A percentile compares a stretch with the other conserved stretches of the same genome.
Conservation (phyloP, 2,113 vertebrate species). For the Pseudorhombus dupliciocellatus region DNA sequence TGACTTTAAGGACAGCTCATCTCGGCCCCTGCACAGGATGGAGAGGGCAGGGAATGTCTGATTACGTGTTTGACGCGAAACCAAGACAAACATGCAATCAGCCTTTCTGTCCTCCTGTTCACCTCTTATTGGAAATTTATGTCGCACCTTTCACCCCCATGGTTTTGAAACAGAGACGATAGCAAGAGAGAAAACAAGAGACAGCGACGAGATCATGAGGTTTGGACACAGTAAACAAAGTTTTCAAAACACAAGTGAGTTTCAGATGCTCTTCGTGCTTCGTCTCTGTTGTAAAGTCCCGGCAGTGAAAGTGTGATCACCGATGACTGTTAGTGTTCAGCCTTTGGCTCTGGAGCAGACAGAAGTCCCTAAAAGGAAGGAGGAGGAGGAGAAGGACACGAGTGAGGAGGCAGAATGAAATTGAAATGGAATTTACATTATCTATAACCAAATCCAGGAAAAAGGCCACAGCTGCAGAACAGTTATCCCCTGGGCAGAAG, state of each 20-base stretch:
- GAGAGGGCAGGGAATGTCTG: slow-evolving; percentile 35
- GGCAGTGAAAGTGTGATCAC: slow-evolving; percentile 9
- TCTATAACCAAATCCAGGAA: slow-evolving; percentile 29
- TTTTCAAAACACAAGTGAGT: background rate
- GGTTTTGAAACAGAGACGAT: background rate
- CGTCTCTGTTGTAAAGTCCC: background rate
- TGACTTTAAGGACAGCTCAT: slow-evolving; percentile 30
- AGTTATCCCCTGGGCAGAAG: slow-evolving; percentile 20
- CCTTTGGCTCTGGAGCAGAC: slow-evolving; percentile 11
- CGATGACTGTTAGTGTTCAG: slow-evolving; percentile 17
- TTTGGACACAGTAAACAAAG: background rate
- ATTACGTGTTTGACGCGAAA: slow-evolving; percentile 41
- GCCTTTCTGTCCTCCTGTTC: background rate
- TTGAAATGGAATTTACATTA: slow-evolving; percentile 41
- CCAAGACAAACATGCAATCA: slow-evolving; percentile 41
- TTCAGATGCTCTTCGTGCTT: background rate
- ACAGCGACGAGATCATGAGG: background rate
- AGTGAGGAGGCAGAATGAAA: slow-evolving; percentile 32
- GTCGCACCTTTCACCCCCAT: background rate
- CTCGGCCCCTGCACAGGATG: background rate
- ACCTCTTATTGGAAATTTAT: slow-evolving; percentile 14
- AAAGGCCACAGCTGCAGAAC: slow-evolving; percentile 20
- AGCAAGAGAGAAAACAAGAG: background rate
- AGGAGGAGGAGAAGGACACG: slow-evolving; percentile 14
- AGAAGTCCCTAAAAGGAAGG: slow-evolving; percentile 61